A percentile compares a stretch with the other conserved stretches of the same genome.
These are phyloP conservation scores for Geothlypis trichas DNA, from an alignment of 2,113 vertebrate species.

Conservation along the genomic window DNA sequence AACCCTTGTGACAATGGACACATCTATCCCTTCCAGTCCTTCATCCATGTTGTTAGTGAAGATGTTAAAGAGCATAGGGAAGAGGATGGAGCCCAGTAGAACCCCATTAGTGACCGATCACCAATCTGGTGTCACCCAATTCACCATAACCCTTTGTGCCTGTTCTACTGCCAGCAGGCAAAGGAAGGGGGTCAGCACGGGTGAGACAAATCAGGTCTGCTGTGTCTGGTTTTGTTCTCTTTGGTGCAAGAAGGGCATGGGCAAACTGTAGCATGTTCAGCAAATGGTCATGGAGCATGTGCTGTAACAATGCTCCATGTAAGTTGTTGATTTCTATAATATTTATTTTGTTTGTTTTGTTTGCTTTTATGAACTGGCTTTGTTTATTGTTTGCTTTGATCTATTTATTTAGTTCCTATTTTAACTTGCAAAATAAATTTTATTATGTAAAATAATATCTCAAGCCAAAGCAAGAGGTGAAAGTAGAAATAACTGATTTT, in stretches of 20 bases:
- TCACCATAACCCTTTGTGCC: background rate
- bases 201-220: background rate
- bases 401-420: background rate
- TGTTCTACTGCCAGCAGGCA: background rate
- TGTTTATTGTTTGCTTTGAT: background rate
- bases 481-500: background rate
- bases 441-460: background rate
- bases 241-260: background rate
- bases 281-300: background rate
- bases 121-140: background rate
- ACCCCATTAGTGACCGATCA: too few species aligned
- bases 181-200: background rate
- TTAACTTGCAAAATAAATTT: background rate
- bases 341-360: background rate
- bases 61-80: background rate
- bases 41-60: background rate
- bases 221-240: background rate
- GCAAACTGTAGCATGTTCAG: background rate
- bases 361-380: background rate
- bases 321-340: background rate
- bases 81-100: background rate
- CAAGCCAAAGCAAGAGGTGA: background rate
- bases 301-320: background rate
- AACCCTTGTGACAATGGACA: too few species aligned
- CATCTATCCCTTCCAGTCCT: background rate